Conservation (phyloP, 1,140 invertebrate species). For the Drosophila watanabei region DNA sequence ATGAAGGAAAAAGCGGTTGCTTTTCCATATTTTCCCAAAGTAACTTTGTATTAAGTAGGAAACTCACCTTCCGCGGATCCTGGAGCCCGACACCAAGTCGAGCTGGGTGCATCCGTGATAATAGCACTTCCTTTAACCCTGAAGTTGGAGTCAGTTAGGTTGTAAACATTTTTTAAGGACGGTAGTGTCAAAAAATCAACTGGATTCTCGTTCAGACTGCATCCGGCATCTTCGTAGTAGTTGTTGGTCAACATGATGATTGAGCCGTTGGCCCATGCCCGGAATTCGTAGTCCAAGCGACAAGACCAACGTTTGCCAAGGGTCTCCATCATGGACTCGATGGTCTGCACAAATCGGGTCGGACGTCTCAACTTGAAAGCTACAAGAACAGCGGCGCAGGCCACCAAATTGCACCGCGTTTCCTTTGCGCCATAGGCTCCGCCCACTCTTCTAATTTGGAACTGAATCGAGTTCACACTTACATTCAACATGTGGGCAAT, state of each 20-base stretch:
- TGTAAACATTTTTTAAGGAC: slow-evolving; percentile 88
- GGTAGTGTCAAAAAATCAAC: slow-evolving; percentile 80
- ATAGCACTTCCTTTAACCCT: slow-evolving; percentile 86
- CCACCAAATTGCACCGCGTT: slow-evolving; percentile 86
- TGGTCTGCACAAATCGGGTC: slow-evolving; percentile 88
- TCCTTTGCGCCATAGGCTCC: slow-evolving; percentile 91
- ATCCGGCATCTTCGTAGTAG: slow-evolving; percentile 89
- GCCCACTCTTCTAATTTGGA: slow-evolving; percentile 89
- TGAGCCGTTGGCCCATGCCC: slow-evolving; percentile 88
- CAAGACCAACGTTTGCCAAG: slow-evolving; percentile 88
- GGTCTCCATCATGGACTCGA: slow-evolving; percentile 89
- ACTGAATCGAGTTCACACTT: slow-evolving; percentile 87
- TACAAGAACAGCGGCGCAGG: slow-evolving; percentile 88
- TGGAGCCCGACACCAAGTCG: slow-evolving; percentile 88
- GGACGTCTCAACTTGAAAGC: slow-evolving; percentile 88
- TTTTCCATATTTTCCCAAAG: too few relatives aligned
- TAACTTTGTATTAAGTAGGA: too few relatives aligned
- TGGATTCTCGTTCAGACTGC: slow-evolving; percentile 87
- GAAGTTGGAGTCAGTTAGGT: slow-evolving; percentile 86
- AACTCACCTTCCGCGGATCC: slow-evolving; percentile 88
- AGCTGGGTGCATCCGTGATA: slow-evolving; percentile 88
- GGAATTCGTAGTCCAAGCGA: slow-evolving; percentile 87
- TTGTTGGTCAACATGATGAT: slow-evolving; percentile 89
- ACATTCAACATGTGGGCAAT: slow-evolving; percentile 87
- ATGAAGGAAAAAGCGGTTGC: too few relatives aligned